Percentiles rank a stretch among this genome's conserved stretches.
These are phyloP conservation scores for Hippocampus abdominalis DNA, from an alignment of 2,113 vertebrate species.

Conservation along the genomic window DNA sequence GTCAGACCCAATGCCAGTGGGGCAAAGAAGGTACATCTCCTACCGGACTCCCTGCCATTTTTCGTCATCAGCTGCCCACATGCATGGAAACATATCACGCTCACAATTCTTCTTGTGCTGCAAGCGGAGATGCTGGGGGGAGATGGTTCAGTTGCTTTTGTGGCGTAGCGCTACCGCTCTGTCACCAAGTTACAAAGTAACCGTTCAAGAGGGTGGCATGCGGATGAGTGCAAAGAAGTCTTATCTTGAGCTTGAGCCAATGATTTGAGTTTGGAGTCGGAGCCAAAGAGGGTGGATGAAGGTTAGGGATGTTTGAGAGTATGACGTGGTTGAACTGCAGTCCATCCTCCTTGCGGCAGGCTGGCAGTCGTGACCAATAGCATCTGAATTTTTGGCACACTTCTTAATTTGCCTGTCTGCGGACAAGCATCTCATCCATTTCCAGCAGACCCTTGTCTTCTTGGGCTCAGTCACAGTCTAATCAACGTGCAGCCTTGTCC, in stretches of 20 bases:
- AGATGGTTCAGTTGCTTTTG: conserved; percentile 1
- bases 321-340: conserved; percentile 21
- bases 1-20: conserved; percentile 66
- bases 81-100: neutral
- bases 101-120: neutral
- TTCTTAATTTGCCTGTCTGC: conserved; percentile 5
- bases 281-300: conserved; percentile 7
- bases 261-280: neutral
- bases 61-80: conserved; percentile 55
- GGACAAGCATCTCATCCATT: conserved; percentile 5
- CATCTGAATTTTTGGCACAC: conserved; percentile 10
- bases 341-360: conserved; percentile 78
- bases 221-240: neutral
- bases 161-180: neutral
- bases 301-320: conserved; percentile 14
- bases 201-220: conserved; percentile 6
- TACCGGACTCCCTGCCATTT: conserved; percentile 56
- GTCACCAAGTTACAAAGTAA: neutral
- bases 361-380: conserved; percentile 70
- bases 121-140: neutral
- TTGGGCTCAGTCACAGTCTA: conserved; percentile 20
- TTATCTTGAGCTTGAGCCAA: neutral
- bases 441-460: conserved; percentile 7
- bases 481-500: conserved; percentile 60
- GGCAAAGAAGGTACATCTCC: conserved; percentile 47